Evolutionary conservation across 2,888 invertebrate genomes (phyloP), one percentile per base, ranked within the genome.

Genomic region (Pachymerium ferrugineum): DNA sequence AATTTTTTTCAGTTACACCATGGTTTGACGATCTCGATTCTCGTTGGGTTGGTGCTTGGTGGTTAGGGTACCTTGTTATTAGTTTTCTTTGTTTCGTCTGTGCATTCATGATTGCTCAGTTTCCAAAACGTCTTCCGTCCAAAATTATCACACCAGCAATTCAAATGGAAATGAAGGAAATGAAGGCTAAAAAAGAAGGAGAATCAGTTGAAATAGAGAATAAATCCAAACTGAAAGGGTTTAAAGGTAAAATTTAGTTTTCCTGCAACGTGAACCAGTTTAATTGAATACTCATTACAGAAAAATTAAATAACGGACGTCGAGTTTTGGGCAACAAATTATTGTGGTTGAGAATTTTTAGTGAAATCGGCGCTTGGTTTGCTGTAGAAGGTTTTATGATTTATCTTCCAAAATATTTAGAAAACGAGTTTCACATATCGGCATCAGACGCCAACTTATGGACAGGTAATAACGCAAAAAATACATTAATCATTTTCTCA

Each of bases 11-110:
- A 33, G 67, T 69, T 71, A 5, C 72, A 78, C 77, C 78, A 3
- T 75, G 76, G 3, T 76, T 79, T 22, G 73, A 74, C 33, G 30
- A 74, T n/a, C 74, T 74, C 6, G 79, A 79, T 67, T 78, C 79
- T 3, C 74, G 78, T 31, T 79, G 77, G 77, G 76, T 79, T 1
- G 79, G 79, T 31, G 79, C 79, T 6, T 79, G 79, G 79, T 79
- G 79, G 79, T 74, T 79, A 73, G 79, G 79, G n/a, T 79, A 78
- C 72, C 35, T 79, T n/a, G 73, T 79, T 14, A 72, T 78, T 8
- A 79, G 79, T 8, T 22, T 75, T 8, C 67, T 76, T 1, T 67
- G 77, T 3, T 42, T 77, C 0, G n/a, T 79, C 8, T 74, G 76
- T 14, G 68, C 77, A 0, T 33, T 78, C 10, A 75, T 78, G 1